Base-by-base conservation (phyloP, 2,797 vertebrate genomes). In the Aldrovandia affinis region DNA sequence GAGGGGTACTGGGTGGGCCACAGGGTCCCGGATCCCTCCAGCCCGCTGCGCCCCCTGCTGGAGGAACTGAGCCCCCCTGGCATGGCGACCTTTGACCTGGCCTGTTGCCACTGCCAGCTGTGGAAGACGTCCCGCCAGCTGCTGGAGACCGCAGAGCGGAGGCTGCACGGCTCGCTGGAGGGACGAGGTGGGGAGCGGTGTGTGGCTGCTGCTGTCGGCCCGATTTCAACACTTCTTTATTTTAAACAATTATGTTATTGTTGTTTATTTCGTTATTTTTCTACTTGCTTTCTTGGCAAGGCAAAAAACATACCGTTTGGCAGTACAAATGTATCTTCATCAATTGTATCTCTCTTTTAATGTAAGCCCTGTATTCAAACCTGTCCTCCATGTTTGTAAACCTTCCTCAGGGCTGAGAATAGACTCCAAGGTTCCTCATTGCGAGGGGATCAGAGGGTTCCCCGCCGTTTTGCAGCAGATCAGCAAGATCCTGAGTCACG, bases 51-150 rank as follows among this genome's bases (percentile, higher is more conserved):
- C 83, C 91, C 91, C 2, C 90, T 97, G 77, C 92, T 99, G 78
- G 96, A 97, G 81, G 97, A 97, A 88, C 96, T 99, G 84, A 98
- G 95, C 90, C 96, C 98, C 0, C 91, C 97, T 0, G 96, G 97
- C 84, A 97, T 99, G 97, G 97, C 97, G 0, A 95, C 97, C 0
- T 99, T 99, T 85, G 98, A 99, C 93, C 93, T 99, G 30, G 97
- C 98, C 39, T 98, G 97, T 92, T 98, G 96, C 86, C 97, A 97
- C 89, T 98, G 98, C 87, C 97, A 91, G 87, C 96, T 98, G 7
- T 99, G 98, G 98, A 99, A 97, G 91, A 99, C 97, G 0, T 97
- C 97, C 83, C 96, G 97, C 47, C 97, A 99, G 91, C 96, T 99
- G 84, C 94, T 99, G 86, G 98, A 99, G 90, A 97, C 97, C 0